Conservation (phyloP, 2,797 vertebrate genomes). For the Lutjanus argentimaculatus region DNA sequence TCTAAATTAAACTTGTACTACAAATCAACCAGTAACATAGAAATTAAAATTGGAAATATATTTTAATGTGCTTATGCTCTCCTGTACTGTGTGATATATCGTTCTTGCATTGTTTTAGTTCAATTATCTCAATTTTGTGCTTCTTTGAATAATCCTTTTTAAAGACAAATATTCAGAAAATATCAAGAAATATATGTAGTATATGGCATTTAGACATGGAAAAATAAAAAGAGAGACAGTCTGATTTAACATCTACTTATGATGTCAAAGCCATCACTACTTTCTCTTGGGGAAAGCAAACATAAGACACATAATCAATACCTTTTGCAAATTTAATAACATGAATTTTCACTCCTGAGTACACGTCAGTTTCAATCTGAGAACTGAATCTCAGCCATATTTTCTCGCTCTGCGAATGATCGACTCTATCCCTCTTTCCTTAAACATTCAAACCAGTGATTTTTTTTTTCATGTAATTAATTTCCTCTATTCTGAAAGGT, state of each 20-base stretch:
- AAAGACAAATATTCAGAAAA: constrained; percentile 27
- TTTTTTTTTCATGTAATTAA: constrained; percentile 75
- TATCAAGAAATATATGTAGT: constrained; percentile 16
- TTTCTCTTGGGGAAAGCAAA: constrained; percentile 62
- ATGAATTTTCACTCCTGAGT: constrained; percentile 60
- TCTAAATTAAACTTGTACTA: constrained; percentile 20
- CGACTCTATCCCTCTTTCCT: constrained; percentile 54
- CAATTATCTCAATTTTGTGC: background rate
- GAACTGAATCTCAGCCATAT: constrained; percentile 52
- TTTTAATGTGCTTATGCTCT: background rate
- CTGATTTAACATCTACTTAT: constrained; percentile 67
- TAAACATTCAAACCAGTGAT: constrained; percentile 68
- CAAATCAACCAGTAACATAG: constrained; percentile 24
- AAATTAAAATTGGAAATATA: background rate
- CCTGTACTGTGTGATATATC: background rate
- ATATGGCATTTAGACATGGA: constrained; percentile 25
- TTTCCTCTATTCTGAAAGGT: constrained; percentile 66
- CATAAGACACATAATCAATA: constrained; percentile 82
- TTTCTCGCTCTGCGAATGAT: constrained; percentile 56
- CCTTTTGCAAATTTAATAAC: constrained; percentile 80
- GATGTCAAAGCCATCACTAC: constrained; percentile 66
- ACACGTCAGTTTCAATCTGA: constrained; percentile 59
- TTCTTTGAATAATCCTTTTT: background rate
- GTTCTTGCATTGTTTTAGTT: background rate
- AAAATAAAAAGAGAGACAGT: constrained; percentile 39